A percentile compares a stretch with the other conserved stretches of the same genome.
Conservation (phyloP, 2,113 vertebrate species). For the Pavo muticus region DNA sequence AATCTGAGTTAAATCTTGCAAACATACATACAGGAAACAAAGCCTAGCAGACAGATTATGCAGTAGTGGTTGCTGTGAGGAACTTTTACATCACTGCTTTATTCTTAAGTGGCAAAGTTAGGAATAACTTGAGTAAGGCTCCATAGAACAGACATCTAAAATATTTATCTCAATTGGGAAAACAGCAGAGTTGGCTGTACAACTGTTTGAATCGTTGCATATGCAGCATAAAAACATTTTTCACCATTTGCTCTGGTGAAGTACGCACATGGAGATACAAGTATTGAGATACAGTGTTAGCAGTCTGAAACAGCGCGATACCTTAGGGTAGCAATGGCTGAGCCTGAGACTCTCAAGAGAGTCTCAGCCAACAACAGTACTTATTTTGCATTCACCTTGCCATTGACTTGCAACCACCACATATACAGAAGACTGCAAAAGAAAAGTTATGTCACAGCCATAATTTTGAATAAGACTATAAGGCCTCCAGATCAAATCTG, state of each 20-base stretch:
- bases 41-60: not conserved
- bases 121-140: not conserved
- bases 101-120: not conserved
- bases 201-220: not conserved
- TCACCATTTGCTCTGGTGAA: not conserved
- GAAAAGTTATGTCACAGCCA: not conserved
- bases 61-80: not conserved
- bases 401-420: not conserved
- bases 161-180: not conserved
- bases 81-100: not conserved
- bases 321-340: not conserved
- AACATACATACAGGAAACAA: not conserved
- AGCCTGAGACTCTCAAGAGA: not conserved
- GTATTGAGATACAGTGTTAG: not conserved
- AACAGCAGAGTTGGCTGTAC: not conserved
- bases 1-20: not conserved
- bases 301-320: not conserved
- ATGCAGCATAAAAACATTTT: not conserved
- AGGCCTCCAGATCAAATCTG: not conserved
- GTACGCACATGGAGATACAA: not conserved
- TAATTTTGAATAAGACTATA: not conserved
- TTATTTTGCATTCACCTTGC: not conserved
- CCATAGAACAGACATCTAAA: not conserved
- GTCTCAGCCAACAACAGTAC: not conserved
- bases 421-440: not conserved